Evolutionary conservation across 2,797 vertebrate genomes (phyloP), one percentile per base, ranked within the genome.

Genomic region (Percopsis omiscomaycus): DNA sequence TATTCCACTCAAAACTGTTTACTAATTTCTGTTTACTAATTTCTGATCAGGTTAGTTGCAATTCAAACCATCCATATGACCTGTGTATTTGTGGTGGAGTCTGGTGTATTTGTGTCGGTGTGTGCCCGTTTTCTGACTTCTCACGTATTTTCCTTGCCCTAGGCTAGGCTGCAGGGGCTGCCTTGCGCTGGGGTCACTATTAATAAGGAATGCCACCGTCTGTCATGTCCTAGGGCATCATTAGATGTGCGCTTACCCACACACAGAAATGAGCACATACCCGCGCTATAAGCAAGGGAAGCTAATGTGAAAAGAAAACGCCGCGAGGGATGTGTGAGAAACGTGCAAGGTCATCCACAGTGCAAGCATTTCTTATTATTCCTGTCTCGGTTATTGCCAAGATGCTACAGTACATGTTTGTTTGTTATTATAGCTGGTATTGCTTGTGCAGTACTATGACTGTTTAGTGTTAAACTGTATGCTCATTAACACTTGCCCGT

Each of bases 131-230:
- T 12, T 52, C 30, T 76, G 55, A 51, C 47, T 70, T 61, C 61
- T 63, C 54, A 60, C 30, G 22, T 51, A 71, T 84, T 81, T 89
- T 87, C 79, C 74, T 70, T 3, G 79, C 90, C 81, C 10, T 12
- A 58, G 87, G 90, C 81, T 73, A 28, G 11, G 80, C 87, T 42
- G 22, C 62, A 4, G 74, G 84, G 59, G 60, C 58, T 11, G 69
- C 67, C 78, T 81, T 66, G 74, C 68, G 66, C 70, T 61, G 64
- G 84, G 88, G 89, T 90, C 88, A 84, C 78, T 76, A 87, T 91
- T 88, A 92, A 93, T 92, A 92, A 89, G 83, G 91, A 89, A 92
- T 92, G 87, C 75, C 87, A 86, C 89, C 86, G 77, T 91, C 91
- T 92, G 92, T 84, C 74, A 74, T 84, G 80, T 81, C 89, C 86